Evolutionary conservation across 2,888 invertebrate species (phyloP), one percentile per base, ranked within the genome.

Genomic region (Chymomyza caudatula): DNA sequence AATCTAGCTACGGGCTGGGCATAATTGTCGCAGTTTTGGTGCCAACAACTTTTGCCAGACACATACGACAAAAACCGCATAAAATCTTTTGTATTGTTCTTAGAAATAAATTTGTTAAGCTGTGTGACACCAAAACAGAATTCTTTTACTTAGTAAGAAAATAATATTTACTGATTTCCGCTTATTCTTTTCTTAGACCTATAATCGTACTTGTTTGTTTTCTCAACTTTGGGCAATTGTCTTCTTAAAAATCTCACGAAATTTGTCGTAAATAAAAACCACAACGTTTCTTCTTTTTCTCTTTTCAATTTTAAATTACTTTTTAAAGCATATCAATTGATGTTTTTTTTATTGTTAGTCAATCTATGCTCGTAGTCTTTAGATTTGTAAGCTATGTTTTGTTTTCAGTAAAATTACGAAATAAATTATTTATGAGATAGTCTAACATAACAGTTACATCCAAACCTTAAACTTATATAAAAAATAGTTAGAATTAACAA

Each of bases 61-160:
- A 37, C 29, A 37, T 37, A 4, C 29, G 11, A 13, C 67, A 70
- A 15, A 61, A 15, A 61, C 54, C 25, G 42, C 55, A 59, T 56
- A 52, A 58, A 49, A 56, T 51, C 17, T 56, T 57, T 57, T 49
- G 53, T 60, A 47, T 68, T 57, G 44, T 65, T 19, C 20, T 69
- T 74, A 69, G 60, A 25, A 19, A 17, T 49, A 49, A 20, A n/a
- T 20, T 25, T 8, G 23, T 65, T 67, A 29, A 58, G 74, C 43
- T 57, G 17, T 44, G 11, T 85, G 88, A 90, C 90, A 90, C 90
- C 90, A 90, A 90, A 90, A 90, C 90, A 90, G 89, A 88, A 87
- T 86, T 85, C 78, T 78, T 78, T 78, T 67, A 71, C 69, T 61
- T 70, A 66, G 64, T 74, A 70, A 80, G 87, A 88, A 88, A 87